These are phyloP conservation scores for Xanthia togata DNA, from an alignment of 2,888 invertebrate genomes.

Conservation along the genomic window DNA sequence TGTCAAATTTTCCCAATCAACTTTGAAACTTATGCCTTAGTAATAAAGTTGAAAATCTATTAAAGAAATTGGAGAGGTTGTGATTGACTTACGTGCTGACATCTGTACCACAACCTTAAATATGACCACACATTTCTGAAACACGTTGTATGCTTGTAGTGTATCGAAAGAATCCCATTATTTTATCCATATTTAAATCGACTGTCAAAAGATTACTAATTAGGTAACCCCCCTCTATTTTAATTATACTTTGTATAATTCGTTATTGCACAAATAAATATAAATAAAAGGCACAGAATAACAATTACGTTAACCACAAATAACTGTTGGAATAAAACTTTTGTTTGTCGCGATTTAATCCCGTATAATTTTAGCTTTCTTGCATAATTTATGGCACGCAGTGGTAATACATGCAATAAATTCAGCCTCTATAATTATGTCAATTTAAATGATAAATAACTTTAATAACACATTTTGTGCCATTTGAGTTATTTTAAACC, in stretches of 20 bases:
- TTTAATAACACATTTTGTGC: constrained; percentile 44
- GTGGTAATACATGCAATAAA: constrained; percentile 61
- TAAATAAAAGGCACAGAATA: constrained; percentile 29
- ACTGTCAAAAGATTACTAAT: too few relatives aligned
- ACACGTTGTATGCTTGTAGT: too few relatives aligned
- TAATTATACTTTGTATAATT: background rate
- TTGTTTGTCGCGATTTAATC: constrained; percentile 61
- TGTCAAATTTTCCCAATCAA: too few relatives aligned
- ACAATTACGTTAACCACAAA: constrained; percentile 49
- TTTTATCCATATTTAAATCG: too few relatives aligned
- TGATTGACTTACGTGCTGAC: too few relatives aligned
- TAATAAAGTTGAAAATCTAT: too few relatives aligned
- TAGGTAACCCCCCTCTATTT: too few relatives aligned
- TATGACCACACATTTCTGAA: too few relatives aligned
- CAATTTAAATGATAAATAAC: constrained; percentile 65
- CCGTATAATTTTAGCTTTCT: constrained; percentile 61
- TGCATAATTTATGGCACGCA: constrained; percentile 65
- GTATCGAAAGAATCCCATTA: too few relatives aligned
- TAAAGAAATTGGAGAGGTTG: too few relatives aligned
- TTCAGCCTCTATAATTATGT: constrained; percentile 56
- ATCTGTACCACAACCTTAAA: too few relatives aligned
- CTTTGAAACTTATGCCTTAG: too few relatives aligned
- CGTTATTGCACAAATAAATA: constrained; percentile 24
- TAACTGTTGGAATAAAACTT: constrained; percentile 54
- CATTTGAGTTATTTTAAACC: constrained; percentile 9